Percentiles rank a stretch among this genome's conserved stretches.
These are phyloP conservation scores for Regulus satrapa DNA, from an alignment of 2,113 vertebrate species.

Conservation along the genomic window DNA sequence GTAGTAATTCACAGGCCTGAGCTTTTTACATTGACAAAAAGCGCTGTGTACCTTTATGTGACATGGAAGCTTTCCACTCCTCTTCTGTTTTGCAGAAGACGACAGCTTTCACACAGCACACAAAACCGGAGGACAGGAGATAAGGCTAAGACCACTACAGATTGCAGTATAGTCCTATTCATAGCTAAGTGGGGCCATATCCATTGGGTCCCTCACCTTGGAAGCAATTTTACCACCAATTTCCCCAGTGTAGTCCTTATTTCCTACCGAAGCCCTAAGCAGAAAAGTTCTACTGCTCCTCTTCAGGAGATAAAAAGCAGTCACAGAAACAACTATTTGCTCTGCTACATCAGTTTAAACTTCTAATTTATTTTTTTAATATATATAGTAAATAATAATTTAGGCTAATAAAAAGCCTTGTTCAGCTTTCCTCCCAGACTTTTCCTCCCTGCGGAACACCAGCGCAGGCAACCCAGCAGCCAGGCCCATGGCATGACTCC, in stretches of 20 bases:
- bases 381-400: too few relatives aligned
- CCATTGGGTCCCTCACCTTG: not conserved
- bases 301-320: not conserved
- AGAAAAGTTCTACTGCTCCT: not conserved
- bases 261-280: not conserved
- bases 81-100: not conserved
- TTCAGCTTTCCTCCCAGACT: not conserved
- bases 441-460: not conserved
- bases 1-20: rapidly evolving
- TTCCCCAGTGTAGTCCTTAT: not conserved
- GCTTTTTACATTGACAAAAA: not conserved
- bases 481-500: not conserved
- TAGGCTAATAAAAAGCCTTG: not conserved
- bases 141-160: not conserved
- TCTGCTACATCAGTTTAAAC: not conserved
- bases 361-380: too few relatives aligned
- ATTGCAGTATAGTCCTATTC: not conserved
- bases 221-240: not conserved
- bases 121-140: rapidly evolving
- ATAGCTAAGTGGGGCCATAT: not conserved
- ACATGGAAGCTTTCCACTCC: not conserved
- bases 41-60: not conserved
- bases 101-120: not conserved
- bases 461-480: not conserved
- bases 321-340: not conserved